Percentiles rank a stretch among this genome's conserved stretches.
phyloP scores from a whole-genome alignment of 2,888 invertebrate genomes.

The Trissolcus brochymenae region DNA sequence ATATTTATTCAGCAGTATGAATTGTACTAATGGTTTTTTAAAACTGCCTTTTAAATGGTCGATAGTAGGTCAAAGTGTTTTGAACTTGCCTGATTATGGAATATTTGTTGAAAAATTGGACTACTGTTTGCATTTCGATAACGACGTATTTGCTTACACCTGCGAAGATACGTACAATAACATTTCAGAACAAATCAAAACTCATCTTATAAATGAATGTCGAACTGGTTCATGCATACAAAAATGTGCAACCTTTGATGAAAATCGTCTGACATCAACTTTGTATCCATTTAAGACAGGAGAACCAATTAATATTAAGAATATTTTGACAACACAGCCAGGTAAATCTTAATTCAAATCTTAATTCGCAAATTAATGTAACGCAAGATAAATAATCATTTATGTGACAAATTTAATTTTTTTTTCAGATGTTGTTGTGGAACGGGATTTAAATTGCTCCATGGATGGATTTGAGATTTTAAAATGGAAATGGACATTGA shows the following conservation, averaged over 20 bases:
- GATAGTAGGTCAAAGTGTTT: background rate
- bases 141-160: background rate
- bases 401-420: too few species aligned
- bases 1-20: background rate
- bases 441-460: too few species aligned
- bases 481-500: background rate
- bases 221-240: background rate
- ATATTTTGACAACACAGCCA: too few species aligned
- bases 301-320: background rate
- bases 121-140: conserved; percentile 5
- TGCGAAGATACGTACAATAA: conserved; percentile 7
- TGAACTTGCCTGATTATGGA: conserved; percentile 9
- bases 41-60: conserved; percentile 20
- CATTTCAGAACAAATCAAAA: background rate
- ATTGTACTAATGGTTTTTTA: conserved; percentile 8
- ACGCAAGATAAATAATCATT: too few species aligned
- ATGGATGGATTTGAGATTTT: background rate
- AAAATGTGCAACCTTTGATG: background rate
- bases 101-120: conserved; percentile 1
- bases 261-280: background rate
- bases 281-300: background rate
- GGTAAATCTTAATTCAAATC: too few species aligned
- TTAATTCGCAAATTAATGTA: too few species aligned
- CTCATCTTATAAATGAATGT: background rate
- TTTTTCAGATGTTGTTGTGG: too few species aligned